Conservation (phyloP, 2,888 invertebrate genomes). For the Nudaria mundana region DNA sequence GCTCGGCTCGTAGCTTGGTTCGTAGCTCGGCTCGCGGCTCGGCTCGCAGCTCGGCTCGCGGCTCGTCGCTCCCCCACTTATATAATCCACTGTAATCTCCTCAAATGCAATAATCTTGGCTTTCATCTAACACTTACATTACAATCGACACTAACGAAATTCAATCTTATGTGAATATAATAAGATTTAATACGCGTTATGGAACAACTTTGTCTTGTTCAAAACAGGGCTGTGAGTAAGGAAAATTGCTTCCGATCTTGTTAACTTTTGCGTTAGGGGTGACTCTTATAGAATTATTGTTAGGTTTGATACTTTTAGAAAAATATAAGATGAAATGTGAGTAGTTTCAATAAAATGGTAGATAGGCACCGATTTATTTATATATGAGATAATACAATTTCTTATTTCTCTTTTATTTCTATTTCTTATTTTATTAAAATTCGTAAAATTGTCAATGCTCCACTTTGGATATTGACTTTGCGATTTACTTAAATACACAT, state of each 20-base stretch:
- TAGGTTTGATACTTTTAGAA: constrained; percentile 5
- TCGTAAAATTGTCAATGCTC: no score
- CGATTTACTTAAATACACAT: no score
- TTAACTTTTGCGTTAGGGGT: constrained; percentile 44
- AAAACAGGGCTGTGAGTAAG: constrained; percentile 43
- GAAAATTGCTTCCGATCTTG: constrained; percentile 57
- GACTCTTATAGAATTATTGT: constrained; percentile 12
- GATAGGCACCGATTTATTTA: no score
- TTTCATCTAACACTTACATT: constrained; percentile 20
- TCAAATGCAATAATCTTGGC: constrained; percentile 44
- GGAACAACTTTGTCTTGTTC: constrained; percentile 15
- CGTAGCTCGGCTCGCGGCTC: constrained; percentile 11
- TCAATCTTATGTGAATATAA: constrained; percentile 18
- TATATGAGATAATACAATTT: no score
- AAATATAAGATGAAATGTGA: neutral
- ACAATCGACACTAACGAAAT: constrained; percentile 13
- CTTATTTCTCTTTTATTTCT: no score
- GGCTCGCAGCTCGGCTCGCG: constrained; percentile 12
- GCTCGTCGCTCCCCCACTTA: constrained; percentile 20
- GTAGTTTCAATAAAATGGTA: neutral
- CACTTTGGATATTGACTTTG: no score
- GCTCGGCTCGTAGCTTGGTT: no score
- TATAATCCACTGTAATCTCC: constrained; percentile 50
- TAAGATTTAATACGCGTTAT: constrained; percentile 10
- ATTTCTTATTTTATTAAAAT: no score